Conservation (phyloP, 2,888 invertebrate species). For the Epinotia demarniana region DNA sequence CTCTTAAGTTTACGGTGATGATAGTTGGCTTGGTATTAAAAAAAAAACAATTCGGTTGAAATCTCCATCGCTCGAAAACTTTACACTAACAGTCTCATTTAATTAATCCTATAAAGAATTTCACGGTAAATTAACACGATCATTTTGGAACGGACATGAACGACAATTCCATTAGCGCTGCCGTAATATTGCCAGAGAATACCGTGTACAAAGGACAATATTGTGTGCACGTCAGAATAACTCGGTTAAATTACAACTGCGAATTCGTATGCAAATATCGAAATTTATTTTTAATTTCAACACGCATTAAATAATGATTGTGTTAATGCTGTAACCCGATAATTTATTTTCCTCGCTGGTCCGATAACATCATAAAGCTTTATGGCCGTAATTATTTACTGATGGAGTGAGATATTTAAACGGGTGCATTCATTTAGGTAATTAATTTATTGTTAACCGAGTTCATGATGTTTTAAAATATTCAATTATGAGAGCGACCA, state of each 20-base stretch:
- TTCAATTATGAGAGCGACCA: not conserved
- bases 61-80: slow-evolving; percentile 1
- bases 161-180: slow-evolving; percentile 54
- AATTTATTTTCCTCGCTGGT: slow-evolving; percentile 31
- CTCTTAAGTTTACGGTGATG: too few species aligned
- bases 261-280: slow-evolving; percentile 38
- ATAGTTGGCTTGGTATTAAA: too few species aligned
- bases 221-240: slow-evolving; percentile 43
- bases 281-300: slow-evolving; percentile 35
- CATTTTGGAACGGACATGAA: slow-evolving; percentile 52
- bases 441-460: slow-evolving; percentile 3
- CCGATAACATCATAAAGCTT: slow-evolving; percentile 37
- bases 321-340: slow-evolving; percentile 39
- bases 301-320: slow-evolving; percentile 33
- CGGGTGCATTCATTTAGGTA: slow-evolving; percentile 23
- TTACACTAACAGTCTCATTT: slow-evolving; percentile 11
- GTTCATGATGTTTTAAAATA: not conserved
- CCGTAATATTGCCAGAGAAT: slow-evolving; percentile 51
- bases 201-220: slow-evolving; percentile 42
- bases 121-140: slow-evolving; percentile 51
- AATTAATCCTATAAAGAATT: slow-evolving; percentile 34
- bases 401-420: slow-evolving; percentile 30
- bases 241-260: slow-evolving; percentile 41
- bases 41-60: slow-evolving; percentile 1
- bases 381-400: slow-evolving; percentile 36